Conservation (phyloP, 1,140 invertebrate genomes). For the Sycobia sp. region DNA sequence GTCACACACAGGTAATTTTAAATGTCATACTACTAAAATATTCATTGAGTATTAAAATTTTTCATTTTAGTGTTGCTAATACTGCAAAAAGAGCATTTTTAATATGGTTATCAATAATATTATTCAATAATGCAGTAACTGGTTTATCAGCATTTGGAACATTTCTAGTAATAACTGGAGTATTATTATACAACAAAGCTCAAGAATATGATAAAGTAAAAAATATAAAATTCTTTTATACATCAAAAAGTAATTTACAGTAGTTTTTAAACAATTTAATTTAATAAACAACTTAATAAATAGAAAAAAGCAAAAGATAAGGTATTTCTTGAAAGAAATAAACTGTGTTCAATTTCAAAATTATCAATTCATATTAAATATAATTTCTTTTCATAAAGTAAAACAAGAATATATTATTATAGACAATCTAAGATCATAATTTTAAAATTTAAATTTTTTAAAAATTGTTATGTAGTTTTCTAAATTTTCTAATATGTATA, state of each 20-base stretch:
- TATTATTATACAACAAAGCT: slow-evolving; percentile 79
- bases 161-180: slow-evolving; percentile 75
- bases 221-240: slow-evolving; percentile 45
- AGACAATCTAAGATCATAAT: too few relatives aligned
- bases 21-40: neutral
- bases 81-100: slow-evolving; percentile 83
- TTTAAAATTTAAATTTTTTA: too few relatives aligned
- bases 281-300: too few relatives aligned
- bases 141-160: slow-evolving; percentile 79
- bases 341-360: too few relatives aligned
- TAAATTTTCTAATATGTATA: too few relatives aligned
- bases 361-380: too few relatives aligned
- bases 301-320: too few relatives aligned
- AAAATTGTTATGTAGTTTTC: too few relatives aligned
- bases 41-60: slow-evolving; percentile 1
- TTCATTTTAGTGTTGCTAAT: slow-evolving; percentile 78
- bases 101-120: slow-evolving; percentile 81
- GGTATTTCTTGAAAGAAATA: too few relatives aligned
- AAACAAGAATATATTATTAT: too few relatives aligned
- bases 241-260: slow-evolving; percentile 58
- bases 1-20: slow-evolving; percentile 79
- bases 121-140: slow-evolving; percentile 83
- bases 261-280: slow-evolving; percentile 34
- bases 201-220: slow-evolving; percentile 64
- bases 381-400: too few relatives aligned